These are phyloP conservation scores for Caenorhabditis sp. DNA, from an alignment of 2,888 invertebrate species.

Conservation along the genomic window DNA sequence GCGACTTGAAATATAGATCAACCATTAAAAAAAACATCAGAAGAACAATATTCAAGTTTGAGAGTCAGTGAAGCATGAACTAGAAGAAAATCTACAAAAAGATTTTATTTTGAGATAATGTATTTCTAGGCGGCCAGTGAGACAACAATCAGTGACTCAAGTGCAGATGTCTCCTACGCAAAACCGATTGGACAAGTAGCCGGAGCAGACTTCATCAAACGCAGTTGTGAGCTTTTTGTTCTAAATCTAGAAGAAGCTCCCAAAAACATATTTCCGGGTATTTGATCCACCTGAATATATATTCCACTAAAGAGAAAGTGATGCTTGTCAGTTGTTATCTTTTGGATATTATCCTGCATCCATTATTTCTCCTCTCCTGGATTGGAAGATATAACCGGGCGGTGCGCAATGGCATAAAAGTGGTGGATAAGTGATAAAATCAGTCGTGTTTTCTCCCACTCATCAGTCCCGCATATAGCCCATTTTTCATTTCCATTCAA, in stretches of 20 bases:
- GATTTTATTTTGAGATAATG: not conserved
- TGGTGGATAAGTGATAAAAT: slow-evolving; percentile 41
- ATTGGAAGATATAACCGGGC: slow-evolving; percentile 44
- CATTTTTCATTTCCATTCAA: slow-evolving; percentile 10
- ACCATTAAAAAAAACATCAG: not conserved
- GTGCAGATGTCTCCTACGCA: slow-evolving; percentile 44
- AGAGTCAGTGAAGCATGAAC: not conserved
- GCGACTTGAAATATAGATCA: too few species aligned
- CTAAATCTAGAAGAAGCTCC: not conserved
- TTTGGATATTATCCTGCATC: slow-evolving; percentile 30
- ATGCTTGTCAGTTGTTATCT: slow-evolving; percentile 25
- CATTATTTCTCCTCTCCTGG: slow-evolving; percentile 2
- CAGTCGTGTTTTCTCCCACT: slow-evolving; percentile 29
- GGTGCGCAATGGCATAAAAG: slow-evolving; percentile 45
- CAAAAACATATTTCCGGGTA: slow-evolving; percentile 20
- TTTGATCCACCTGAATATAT: not conserved
- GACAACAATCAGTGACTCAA: slow-evolving; percentile 56
- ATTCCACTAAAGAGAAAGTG: slow-evolving; percentile 28
- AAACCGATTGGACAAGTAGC: slow-evolving; percentile 59
- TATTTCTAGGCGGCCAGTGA: slow-evolving; percentile 45
- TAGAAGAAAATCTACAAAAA: too few species aligned
- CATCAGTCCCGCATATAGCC: not conserved
- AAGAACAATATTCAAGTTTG: not conserved
- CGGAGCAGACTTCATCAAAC: slow-evolving; percentile 56
- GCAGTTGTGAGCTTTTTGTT: slow-evolving; percentile 42